These are phyloP conservation scores for Fukomys damarensis DNA, from an alignment of 2,113 vertebrate genomes.

Conservation along the genomic window DNA sequence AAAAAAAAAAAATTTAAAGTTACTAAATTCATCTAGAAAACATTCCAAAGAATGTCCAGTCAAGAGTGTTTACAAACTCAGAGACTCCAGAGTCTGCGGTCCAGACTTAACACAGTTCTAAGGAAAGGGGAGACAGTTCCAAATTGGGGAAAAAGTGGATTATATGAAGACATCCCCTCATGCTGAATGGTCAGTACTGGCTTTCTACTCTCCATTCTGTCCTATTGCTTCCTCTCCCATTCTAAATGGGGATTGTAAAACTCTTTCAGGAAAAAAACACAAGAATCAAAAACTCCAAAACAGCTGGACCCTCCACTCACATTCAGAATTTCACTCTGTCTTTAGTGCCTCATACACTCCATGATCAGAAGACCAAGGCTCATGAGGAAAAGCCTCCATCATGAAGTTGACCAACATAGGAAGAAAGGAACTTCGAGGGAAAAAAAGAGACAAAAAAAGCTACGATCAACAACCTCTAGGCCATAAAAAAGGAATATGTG, in stretches of 20 bases:
- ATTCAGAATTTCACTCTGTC: neutral
- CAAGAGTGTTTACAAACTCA: neutral
- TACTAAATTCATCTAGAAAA: slow-evolving; percentile 35
- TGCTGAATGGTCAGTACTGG: neutral
- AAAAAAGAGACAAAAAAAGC: slow-evolving; percentile 1
- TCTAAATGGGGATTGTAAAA: neutral
- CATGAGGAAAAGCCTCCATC: neutral
- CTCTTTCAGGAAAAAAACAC: slow-evolving; percentile 15
- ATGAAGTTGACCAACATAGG: neutral
- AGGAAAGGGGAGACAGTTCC: neutral
- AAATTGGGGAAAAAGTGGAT: neutral
- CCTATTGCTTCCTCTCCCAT: neutral
- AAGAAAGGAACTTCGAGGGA: neutral
- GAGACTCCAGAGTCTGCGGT: neutral
- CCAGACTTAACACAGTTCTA: neutral
- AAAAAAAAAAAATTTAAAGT: no score
- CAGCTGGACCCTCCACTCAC: neutral
- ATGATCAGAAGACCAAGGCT: neutral
- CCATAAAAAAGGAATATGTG: neutral
- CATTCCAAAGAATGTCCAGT: neutral
- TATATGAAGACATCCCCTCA: neutral
- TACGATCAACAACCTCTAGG: slow-evolving; percentile 28
- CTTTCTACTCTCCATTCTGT: neutral
- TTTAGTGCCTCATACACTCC: neutral
- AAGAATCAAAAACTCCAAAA: slow-evolving; percentile 7